Evolutionary conservation across 2,888 invertebrate species (phyloP), one percentile per base, ranked within the genome.

Genomic region (Arge pagana): DNA sequence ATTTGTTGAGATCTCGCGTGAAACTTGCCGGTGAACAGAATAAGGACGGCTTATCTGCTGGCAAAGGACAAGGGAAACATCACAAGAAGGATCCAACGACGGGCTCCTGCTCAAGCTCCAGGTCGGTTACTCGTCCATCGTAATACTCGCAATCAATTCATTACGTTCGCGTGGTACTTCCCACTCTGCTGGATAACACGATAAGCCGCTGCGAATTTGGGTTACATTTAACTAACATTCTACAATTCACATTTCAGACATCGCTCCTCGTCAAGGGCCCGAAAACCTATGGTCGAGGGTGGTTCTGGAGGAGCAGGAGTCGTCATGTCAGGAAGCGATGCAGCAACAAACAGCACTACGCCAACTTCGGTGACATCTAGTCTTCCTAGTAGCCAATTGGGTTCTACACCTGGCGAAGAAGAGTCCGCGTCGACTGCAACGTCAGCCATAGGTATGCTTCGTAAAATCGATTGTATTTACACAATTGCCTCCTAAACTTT

Each of bases 21-120:
- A 75, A 74, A 60, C 60, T 73, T 35, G 58, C 66, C 21, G 63
- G 60, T 45, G 75, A 76, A 36, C 72, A 69, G 33, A 54, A 64
- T 45, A 74, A 74, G 58, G 74, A 75, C 11, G 54, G 63, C 13
- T 31, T 57, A 15, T 2, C 16, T 40, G 11, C 48, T 19, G 30
- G 53, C 16, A 71, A 69, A 53, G 52, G 65, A 48, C 58, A 67
- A 21, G 64, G 69, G 23, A 76, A 76, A 50, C 71, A 74, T 60
- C 70, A 76, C 59, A 76, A 76, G 43, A 76, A 75, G 61, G 76
- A 76, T 35, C 57, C 67, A 48, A 52, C 54, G n/a, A 86, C 88
- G 85, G 85, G 88, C 77, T 82, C 84, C 70, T 84, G 84, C 77
- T 82, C 84, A 57, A 83, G 83, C 66, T 82, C 81, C 71, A 83